Percentiles rank a stretch among this genome's conserved stretches.
Conservation (phyloP, 2,888 invertebrate genomes). For the Eristalinus sepulchralis region DNA sequence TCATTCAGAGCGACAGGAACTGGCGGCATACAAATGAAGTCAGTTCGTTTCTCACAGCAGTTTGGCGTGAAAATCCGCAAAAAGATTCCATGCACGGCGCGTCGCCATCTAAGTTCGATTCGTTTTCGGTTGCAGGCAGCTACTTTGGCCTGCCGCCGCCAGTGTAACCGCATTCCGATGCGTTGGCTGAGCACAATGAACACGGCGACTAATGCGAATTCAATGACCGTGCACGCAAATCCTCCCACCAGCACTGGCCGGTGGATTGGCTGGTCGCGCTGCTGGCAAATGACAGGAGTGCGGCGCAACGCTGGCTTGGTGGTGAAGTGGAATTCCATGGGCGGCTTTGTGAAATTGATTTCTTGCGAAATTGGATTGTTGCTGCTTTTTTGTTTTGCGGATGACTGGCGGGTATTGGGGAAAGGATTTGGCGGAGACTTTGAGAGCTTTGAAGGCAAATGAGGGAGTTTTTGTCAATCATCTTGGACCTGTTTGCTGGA, state of each 20-base stretch:
- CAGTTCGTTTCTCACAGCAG: constrained; percentile 10
- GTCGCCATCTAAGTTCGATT: constrained; percentile 27
- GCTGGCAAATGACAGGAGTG: too few species aligned
- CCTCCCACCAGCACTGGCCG: background rate
- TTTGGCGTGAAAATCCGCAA: constrained; percentile 22
- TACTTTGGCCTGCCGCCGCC: background rate
- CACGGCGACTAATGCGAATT: constrained; percentile 20
- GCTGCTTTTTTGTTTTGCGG: too few species aligned
- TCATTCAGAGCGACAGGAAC: background rate
- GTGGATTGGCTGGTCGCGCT: too few species aligned
- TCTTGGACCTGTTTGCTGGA: too few species aligned
- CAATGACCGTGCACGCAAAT: constrained; percentile 49
- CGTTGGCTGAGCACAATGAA: constrained; percentile 29
- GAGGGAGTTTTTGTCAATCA: too few species aligned
- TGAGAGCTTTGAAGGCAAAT: too few species aligned
- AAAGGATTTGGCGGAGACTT: too few species aligned
- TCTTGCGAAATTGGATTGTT: too few species aligned
- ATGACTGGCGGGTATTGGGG: too few species aligned
- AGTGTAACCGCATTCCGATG: constrained; percentile 60
- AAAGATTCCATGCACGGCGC: constrained; percentile 19
- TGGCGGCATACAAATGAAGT: constrained; percentile 48
- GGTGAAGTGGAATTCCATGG: too few species aligned
- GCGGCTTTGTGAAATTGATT: too few species aligned
- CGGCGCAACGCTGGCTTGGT: too few species aligned
- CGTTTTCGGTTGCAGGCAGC: constrained; percentile 7